Base-by-base conservation (phyloP, 1,140 invertebrate genomes). In the Bicyclus anynana region DNA sequence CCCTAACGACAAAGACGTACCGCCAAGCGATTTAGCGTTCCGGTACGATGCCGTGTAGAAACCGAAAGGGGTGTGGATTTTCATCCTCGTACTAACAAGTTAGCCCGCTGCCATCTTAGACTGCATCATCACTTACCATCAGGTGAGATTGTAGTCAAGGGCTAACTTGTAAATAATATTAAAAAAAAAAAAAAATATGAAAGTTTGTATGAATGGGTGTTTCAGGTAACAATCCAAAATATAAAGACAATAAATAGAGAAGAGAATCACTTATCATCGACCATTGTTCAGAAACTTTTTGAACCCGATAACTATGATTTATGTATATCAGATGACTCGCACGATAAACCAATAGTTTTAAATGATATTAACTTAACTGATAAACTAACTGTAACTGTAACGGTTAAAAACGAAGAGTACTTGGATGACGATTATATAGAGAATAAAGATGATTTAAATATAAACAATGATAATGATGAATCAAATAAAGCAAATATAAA, bases 151-250 rank as follows among this genome's bases (percentile, higher is more conserved):
- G n/a, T n/a, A n/a, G n/a, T n/a, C n/a, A n/a, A n/a, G n/a, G n/a
- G n/a, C n/a, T n/a, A n/a, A n/a, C n/a, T n/a, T n/a, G n/a, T n/a
- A n/a, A n/a, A n/a, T n/a, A n/a, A n/a, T n/a, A n/a, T n/a, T n/a
- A n/a, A n/a, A n/a, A n/a, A n/a, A n/a, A n/a, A n/a, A n/a, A n/a
- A n/a, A n/a, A n/a, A n/a, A n/a, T n/a, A n/a, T n/a, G n/a, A n/a
- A n/a, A n/a, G n/a, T n/a, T n/a, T n/a, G n/a, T n/a, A n/a, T n/a
- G n/a, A n/a, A n/a, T n/a, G n/a, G n/a, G n/a, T n/a, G n/a, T 80
- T 72, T 9, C 79, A 86, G 83, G 29, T 86, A 38, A 77, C 76
- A 20, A 10, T 62, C 49, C 26, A 75, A 14, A 71, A 56, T 17
- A 53, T 85, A 44, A 69, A 75, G 53, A 53, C 59, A 5, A 74